Conservation (phyloP, 1,140 invertebrate genomes). For the Zaprionus ornatus region DNA sequence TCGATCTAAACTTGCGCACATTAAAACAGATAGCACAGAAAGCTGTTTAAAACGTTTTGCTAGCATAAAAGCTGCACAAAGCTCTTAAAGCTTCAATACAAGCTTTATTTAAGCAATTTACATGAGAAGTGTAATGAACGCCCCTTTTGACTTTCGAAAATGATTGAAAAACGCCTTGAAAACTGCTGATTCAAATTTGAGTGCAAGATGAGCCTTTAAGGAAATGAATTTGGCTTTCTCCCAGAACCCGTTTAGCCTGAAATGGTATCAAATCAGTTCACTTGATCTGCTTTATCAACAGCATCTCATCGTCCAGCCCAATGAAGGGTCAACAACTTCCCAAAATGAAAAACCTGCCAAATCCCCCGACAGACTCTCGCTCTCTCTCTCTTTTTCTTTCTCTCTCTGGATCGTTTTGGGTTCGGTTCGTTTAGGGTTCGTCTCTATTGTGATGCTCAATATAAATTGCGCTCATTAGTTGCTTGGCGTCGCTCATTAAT, state of each 20-base stretch:
- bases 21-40: not conserved
- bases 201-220: not conserved
- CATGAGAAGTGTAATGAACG: not conserved
- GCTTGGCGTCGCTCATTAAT: constrained; percentile 59
- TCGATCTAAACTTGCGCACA: too few relatives aligned
- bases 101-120: not conserved
- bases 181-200: not conserved
- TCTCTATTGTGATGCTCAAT: not conserved
- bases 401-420: not conserved
- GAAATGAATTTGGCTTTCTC: not conserved
- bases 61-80: not conserved
- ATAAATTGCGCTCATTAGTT: constrained; percentile 67
- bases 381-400: not conserved
- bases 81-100: not conserved
- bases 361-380: not conserved
- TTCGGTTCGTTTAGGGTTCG: not conserved
- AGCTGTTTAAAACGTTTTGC: not conserved
- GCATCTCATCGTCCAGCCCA: not conserved
- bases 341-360: not conserved
- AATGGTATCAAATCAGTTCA: constrained; percentile 10
- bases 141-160: not conserved
- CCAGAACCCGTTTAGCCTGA: not conserved
- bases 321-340: constrained; percentile 32
- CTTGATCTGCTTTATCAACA: constrained; percentile 6
- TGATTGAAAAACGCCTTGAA: not conserved